Conservation (phyloP, 2,113 vertebrate genomes). For the Ursus arctos region DNA sequence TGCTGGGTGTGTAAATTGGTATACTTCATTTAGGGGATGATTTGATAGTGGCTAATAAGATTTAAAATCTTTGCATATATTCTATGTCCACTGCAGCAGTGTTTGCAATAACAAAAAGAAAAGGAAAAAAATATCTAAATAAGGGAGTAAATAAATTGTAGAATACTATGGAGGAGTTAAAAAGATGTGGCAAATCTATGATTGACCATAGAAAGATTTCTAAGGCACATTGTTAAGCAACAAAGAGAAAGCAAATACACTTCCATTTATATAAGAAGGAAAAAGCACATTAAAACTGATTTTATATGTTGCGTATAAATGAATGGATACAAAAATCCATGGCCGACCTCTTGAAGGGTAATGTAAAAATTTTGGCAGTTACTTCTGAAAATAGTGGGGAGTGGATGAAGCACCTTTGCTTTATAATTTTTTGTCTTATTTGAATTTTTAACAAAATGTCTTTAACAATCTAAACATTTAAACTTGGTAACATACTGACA, state of each 20-base stretch:
- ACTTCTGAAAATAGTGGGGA: background rate
- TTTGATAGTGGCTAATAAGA: background rate
- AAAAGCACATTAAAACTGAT: background rate
- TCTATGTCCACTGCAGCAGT: background rate
- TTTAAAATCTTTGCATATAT: conserved; percentile 7
- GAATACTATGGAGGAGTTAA: background rate
- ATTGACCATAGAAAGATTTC: background rate
- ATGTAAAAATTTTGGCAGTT: background rate
- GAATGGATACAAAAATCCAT: background rate
- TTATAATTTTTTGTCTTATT: background rate
- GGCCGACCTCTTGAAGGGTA: background rate
- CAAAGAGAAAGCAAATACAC: background rate
- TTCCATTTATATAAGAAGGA: background rate
- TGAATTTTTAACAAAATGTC: background rate
- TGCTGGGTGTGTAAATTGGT: background rate
- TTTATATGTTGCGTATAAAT: background rate
- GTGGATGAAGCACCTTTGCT: background rate
- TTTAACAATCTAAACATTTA: conserved; percentile 1
- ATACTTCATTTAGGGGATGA: background rate
- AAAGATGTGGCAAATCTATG: background rate
- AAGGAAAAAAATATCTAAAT: background rate
- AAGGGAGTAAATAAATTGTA: background rate
- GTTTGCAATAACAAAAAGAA: background rate
- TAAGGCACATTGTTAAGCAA: background rate
- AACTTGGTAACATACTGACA: background rate